phyloP scores from a whole-genome alignment of 2,113 vertebrate genomes.

The Coturnix japonica region DNA sequence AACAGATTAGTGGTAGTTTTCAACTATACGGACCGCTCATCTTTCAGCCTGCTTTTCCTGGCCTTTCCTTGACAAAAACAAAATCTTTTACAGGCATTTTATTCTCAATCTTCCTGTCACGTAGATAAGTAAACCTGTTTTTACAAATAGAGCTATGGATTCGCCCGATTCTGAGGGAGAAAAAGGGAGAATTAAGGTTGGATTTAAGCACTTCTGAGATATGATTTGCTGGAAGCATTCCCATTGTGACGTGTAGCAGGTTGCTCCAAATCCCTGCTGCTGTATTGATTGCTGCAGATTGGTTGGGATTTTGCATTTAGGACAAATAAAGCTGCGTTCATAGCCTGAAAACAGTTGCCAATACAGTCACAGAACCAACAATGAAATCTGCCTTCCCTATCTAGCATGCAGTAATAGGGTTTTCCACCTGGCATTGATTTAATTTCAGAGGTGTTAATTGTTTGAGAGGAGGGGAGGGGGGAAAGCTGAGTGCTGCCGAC shows the following conservation, averaged over 20 bases:
- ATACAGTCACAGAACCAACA: not conserved
- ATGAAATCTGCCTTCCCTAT: not conserved
- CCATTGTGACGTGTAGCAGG: rapidly evolving
- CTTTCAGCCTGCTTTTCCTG: not conserved
- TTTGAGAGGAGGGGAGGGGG: not conserved
- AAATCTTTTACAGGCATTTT: not conserved
- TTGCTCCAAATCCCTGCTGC: not conserved
- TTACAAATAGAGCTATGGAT: not conserved
- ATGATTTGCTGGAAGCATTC: not conserved
- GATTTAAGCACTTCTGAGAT: not conserved
- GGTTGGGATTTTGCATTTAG: not conserved
- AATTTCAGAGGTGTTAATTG: not conserved
- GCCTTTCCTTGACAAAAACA: not conserved
- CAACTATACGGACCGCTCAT: not conserved
- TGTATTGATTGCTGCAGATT: not conserved
- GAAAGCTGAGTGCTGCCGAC: not conserved
- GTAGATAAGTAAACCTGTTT: not conserved
- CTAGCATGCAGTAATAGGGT: not conserved
- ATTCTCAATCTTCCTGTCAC: not conserved
- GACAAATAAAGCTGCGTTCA: rapidly evolving
- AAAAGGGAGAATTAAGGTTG: not conserved
- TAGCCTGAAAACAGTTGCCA: not conserved
- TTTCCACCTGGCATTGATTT: not conserved
- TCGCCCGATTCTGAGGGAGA: not conserved
- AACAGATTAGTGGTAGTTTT: not conserved